Percentiles rank a stretch among this genome's conserved stretches.
Evolutionary conservation across 1,140 invertebrate genomes (phyloP).

Genomic region (Mamestra configurata): DNA sequence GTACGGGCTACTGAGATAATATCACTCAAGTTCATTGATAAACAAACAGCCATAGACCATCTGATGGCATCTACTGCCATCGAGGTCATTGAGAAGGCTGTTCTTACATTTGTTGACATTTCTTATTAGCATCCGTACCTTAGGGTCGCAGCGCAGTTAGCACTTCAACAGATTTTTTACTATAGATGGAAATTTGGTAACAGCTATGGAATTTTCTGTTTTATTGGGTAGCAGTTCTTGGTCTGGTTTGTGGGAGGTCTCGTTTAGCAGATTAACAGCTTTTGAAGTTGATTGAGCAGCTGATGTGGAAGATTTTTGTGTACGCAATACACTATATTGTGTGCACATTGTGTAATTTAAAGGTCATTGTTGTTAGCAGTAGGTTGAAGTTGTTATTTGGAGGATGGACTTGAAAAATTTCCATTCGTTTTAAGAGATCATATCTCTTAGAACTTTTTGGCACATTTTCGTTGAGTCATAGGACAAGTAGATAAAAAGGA

Average conservation of each 20-base stretch:
- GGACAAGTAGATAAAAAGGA: too few relatives aligned
- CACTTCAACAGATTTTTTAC: constrained; percentile 11
- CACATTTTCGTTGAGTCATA: too few relatives aligned
- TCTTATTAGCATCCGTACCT: neutral
- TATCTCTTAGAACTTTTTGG: too few relatives aligned
- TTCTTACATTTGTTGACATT: constrained; percentile 16
- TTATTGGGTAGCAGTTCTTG: neutral
- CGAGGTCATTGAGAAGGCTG: constrained; percentile 25
- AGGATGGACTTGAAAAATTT: neutral
- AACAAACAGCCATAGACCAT: neutral
- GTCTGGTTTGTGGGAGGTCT: constrained; percentile 10
- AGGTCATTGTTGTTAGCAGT: neutral
- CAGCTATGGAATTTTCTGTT: neutral
- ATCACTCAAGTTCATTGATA: constrained; percentile 16
- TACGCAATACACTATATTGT: neutral
- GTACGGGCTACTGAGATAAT: constrained; percentile 14
- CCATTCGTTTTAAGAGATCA: too few relatives aligned
- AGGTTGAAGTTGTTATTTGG: neutral
- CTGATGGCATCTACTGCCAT: constrained; percentile 6
- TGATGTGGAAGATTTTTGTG: neutral
- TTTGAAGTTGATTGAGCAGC: constrained; percentile 5
- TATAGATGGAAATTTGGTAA: constrained; percentile 23
- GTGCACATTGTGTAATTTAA: neutral
- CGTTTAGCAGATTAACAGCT: neutral
- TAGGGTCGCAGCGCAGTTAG: constrained; percentile 31